These are phyloP conservation scores for Phaetusa simplex DNA, from an alignment of 2,113 vertebrate genomes.

Conservation along the genomic window DNA sequence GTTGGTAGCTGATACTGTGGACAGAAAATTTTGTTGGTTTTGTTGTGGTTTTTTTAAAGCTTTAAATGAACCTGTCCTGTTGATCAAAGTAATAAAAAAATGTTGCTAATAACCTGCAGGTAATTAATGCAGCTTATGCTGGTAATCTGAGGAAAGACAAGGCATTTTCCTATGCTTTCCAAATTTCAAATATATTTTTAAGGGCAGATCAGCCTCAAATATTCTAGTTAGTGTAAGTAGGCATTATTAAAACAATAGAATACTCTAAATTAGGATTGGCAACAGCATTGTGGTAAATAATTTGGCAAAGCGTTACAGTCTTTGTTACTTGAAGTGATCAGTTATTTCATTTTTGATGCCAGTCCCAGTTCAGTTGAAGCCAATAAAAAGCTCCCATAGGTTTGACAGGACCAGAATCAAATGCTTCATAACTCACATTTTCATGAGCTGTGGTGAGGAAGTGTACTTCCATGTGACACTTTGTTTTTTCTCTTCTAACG, in stretches of 20 bases:
- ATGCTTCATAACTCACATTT: not conserved
- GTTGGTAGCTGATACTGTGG: not conserved
- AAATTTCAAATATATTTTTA: not conserved
- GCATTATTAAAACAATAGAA: not conserved
- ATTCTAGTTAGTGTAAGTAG: not conserved
- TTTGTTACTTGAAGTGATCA: not conserved
- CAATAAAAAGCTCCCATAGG: not conserved
- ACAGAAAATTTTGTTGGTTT: not conserved
- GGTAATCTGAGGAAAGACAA: not conserved
- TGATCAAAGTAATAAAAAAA: not conserved
- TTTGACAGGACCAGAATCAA: not conserved
- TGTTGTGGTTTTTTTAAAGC: not conserved
- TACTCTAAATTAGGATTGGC: not conserved
- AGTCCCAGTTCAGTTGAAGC: not conserved
- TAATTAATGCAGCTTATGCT: not conserved
- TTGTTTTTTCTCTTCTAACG: not conserved
- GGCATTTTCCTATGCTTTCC: not conserved
- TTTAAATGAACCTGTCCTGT: not conserved
- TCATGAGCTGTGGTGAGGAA: not conserved
- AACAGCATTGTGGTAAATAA: not conserved
- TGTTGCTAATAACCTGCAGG: not conserved
- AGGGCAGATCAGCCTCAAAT: not conserved
- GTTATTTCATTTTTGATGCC: not conserved
- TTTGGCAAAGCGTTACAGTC: not conserved
- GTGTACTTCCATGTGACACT: not conserved